These are phyloP conservation scores for Ceyx melanurus DNA, from an alignment of 2,113 vertebrate genomes.

Conservation along the genomic window DNA sequence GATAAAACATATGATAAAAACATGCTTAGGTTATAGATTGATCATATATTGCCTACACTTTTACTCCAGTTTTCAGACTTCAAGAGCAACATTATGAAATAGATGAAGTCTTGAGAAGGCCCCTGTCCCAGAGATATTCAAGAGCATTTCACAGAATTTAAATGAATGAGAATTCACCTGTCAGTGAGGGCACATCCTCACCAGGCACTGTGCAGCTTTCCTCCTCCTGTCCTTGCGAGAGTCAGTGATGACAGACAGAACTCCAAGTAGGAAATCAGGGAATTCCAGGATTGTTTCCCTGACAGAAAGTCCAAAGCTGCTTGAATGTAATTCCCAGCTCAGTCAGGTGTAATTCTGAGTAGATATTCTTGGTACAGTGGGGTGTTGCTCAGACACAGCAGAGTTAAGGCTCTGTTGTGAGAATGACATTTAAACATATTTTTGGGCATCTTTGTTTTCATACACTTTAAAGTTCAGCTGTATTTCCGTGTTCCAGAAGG, in stretches of 20 bases:
- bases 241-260: not conserved
- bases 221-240: not conserved
- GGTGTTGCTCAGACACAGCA: not conserved
- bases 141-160: not conserved
- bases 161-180: not conserved
- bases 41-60: not conserved
- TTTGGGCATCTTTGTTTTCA: not conserved
- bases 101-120: not conserved
- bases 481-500: not conserved
- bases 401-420: not conserved
- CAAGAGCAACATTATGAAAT: not conserved
- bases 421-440: conserved; percentile 19
- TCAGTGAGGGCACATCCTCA: not conserved
- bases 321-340: not conserved
- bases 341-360: not conserved
- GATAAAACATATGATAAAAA: not conserved
- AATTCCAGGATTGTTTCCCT: not conserved
- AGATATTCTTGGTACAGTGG: not conserved
- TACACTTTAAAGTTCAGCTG: conserved; percentile 8
- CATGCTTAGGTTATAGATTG: not conserved
- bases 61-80: not conserved
- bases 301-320: not conserved
- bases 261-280: not conserved
- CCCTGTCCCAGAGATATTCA: not conserved
- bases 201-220: not conserved